Base-by-base conservation (phyloP, 1,140 invertebrate species). In the Colletes latitarsis region DNA sequence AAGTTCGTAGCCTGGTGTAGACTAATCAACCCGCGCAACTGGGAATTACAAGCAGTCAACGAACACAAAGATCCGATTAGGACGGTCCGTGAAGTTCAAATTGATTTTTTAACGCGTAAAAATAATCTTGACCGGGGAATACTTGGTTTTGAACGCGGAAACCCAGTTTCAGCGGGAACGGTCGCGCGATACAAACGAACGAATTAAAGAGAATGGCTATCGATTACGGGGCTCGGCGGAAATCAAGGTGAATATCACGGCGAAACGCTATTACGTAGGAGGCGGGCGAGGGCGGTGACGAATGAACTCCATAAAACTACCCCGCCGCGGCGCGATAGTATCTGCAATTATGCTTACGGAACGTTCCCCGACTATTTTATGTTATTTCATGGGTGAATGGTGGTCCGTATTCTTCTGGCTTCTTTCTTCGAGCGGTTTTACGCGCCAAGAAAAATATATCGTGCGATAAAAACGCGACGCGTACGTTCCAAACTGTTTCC, bases 331-430 rank as follows among this genome's bases (percentile, higher is more conserved):
- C 55, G 60, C 67, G 76, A 86, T 86, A 83, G 81, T 70, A 86
- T 85, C 85, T 85, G 82, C 81, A 86, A 86, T 86, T 86, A 86
- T 80, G 53, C 66, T 85, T 77, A 60, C 81, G 81, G 77, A 78
- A 82, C 71, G 79, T 74, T 10, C 75, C 30, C 67, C 9, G 71
- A 72, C 74, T 82, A 82, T 86, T 84, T 86, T 53, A 64, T 74
- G 71, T 71, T 66, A 66, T 71, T 72, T 72, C 62, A 58, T 46
- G 17, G 52, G 15, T 8, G 9, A 12, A n/a, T 21, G 10, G 19
- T 17, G 30, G 17, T 21, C 12, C 10, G 39, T 58, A 30, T 9
- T 17, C 15, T 43, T 53, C 62, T 19, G 43, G 77, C 53, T 72
- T 41, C 21, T 73, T 71, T 53, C 52, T 52, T 74, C 57, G 57